Conservation (phyloP, 2,888 invertebrate genomes). For the Argyresthia goedartella region DNA sequence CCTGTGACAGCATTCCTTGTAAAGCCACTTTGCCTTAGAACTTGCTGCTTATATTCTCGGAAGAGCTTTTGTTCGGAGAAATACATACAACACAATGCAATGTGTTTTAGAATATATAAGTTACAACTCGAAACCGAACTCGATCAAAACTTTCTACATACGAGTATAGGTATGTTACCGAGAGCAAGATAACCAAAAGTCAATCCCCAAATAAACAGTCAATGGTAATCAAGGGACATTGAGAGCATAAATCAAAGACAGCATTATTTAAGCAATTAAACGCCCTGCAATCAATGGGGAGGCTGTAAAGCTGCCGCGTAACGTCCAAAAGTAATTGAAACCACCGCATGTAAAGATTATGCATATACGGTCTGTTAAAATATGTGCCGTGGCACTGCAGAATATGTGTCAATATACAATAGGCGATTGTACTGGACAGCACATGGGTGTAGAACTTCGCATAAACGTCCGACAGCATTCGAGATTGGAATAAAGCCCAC, state of each 20-base stretch:
- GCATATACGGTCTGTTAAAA: conserved; percentile 3
- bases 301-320: conserved; percentile 20
- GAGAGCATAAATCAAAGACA: conserved; percentile 25
- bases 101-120: too few species aligned
- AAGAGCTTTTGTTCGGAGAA: too few species aligned
- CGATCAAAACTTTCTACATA: too few species aligned
- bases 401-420: not conserved
- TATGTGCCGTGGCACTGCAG: conserved; percentile 1
- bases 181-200: too few species aligned
- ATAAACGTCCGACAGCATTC: conserved; percentile 29
- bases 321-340: conserved; percentile 32
- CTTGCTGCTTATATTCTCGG: not conserved
- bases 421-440: not conserved
- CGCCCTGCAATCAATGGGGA: conserved; percentile 27
- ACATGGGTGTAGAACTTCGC: conserved; percentile 13
- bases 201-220: too few species aligned
- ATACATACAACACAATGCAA: too few species aligned
- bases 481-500: conserved; percentile 41
- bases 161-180: too few species aligned
- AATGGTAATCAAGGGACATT: not conserved
- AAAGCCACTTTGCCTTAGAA: not conserved
- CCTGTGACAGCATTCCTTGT: conserved; percentile 17
- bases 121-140: too few species aligned
- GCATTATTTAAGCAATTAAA: conserved; percentile 41
- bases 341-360: conserved; percentile 17